Evolutionary conservation across 2,113 vertebrate species (phyloP), one percentile per base, ranked within the genome.

Genomic region (Grus americana): DNA sequence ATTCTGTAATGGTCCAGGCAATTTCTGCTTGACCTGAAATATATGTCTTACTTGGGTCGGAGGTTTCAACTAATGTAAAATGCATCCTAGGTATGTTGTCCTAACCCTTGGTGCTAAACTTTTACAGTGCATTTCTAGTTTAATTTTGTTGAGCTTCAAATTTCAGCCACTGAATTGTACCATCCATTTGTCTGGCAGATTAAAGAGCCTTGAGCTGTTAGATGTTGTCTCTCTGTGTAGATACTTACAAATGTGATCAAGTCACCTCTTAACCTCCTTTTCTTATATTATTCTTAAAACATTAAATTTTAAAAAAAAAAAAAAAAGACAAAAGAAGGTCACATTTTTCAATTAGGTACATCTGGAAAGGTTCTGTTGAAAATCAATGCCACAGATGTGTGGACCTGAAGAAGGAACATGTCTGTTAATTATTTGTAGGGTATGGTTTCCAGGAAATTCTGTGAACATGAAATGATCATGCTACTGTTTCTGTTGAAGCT

Each of bases 371-470:
- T 80, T 81, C 73, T 65, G 12, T 29, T 49, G 30, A 93, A 94
- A 90, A 93, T 74, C 73, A 50, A 15, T 87, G 32, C 9, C 52
- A 63, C n/a, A 66, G n/a, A 54, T 71, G 29, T 42, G 32, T 15
- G 13, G 16, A 72, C 19, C 40, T 36, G 63, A 90, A 70, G 57
- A 92, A 83, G 57, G 54, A 93, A 46, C 29, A 27, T 26, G 46
- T 61, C 76, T 68, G 66, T 83, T 88, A 88, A 90, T 91, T 86
- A 97, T 92, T 94, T 95, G 26, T 76, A 93, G 81, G 86, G 55
- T 78, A 96, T 75, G 67, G 36, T 81, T 95, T 91, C 81, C 68
- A 72, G 63, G 82, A 95, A 95, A 81, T 80, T 81, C 34, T 52
- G 49, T 58, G 93, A 97, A 84, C 76, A 80, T 85, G 72, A 93